These are phyloP conservation scores for Halichoerus grypus DNA, from an alignment of 2,113 vertebrate genomes.

Conservation along the genomic window DNA sequence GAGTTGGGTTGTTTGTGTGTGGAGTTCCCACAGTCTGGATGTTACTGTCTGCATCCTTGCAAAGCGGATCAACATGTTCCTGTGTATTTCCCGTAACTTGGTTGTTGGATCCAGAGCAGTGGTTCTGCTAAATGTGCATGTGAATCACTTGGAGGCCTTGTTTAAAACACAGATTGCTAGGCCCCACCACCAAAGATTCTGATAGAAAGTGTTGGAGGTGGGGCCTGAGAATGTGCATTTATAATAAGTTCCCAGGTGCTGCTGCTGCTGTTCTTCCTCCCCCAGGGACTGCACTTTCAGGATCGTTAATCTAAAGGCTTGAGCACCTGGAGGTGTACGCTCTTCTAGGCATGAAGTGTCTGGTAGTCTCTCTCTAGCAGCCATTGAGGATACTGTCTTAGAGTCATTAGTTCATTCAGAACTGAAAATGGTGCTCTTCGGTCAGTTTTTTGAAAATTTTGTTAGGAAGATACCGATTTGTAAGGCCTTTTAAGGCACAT, in stretches of 20 bases:
- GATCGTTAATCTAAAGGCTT: neutral
- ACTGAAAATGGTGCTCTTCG: neutral
- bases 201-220: neutral
- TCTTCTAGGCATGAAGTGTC: neutral
- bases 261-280: neutral
- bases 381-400: neutral
- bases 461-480: neutral
- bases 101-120: neutral
- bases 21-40: neutral
- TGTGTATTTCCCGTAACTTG: neutral
- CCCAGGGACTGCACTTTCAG: neutral
- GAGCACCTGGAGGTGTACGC: neutral
- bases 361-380: neutral
- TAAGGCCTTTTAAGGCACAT: neutral
- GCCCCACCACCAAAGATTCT: neutral
- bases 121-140: neutral
- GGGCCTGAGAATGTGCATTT: neutral
- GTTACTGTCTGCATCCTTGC: neutral
- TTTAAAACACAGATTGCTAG: neutral
- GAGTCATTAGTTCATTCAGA: neutral
- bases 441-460: neutral
- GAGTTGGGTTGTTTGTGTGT: neutral
- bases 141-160: neutral
- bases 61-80: neutral
- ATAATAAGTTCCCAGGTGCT: neutral